Conservation (phyloP, 2,113 vertebrate genomes). For the Elephantulus edwardii region DNA sequence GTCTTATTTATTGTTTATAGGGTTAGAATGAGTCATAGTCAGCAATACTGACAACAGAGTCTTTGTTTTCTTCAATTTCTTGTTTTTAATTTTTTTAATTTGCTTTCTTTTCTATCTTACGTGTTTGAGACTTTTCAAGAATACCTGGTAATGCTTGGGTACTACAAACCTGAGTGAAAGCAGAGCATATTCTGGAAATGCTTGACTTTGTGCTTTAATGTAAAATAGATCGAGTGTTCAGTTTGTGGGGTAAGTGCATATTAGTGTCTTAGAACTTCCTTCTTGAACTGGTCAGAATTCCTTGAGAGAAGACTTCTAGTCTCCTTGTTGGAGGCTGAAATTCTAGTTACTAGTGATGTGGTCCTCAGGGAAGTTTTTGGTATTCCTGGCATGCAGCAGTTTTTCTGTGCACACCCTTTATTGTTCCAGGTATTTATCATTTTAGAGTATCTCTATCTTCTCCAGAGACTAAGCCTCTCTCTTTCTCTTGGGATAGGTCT, state of each 20-base stretch:
- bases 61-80: background rate
- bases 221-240: background rate
- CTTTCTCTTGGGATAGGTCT: background rate
- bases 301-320: background rate
- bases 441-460: background rate
- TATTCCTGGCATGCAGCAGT: background rate
- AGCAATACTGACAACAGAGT: no score
- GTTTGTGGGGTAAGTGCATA: background rate
- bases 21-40: no score
- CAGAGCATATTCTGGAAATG: background rate
- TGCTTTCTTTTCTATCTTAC: background rate
- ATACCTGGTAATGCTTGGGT: background rate
- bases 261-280: background rate
- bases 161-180: background rate
- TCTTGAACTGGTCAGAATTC: background rate
- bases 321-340: background rate
- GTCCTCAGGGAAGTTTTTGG: background rate
- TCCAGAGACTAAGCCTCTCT: background rate
- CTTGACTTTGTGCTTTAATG: background rate
- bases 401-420: background rate
- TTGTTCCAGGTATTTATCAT: background rate
- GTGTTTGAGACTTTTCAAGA: background rate
- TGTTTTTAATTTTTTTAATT: background rate
- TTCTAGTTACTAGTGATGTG: background rate
- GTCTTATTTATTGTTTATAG: no score